Evolutionary conservation across 2,797 vertebrate species (phyloP), one percentile per base, ranked within the genome.

Genomic region (Cichlasoma orientale): DNA sequence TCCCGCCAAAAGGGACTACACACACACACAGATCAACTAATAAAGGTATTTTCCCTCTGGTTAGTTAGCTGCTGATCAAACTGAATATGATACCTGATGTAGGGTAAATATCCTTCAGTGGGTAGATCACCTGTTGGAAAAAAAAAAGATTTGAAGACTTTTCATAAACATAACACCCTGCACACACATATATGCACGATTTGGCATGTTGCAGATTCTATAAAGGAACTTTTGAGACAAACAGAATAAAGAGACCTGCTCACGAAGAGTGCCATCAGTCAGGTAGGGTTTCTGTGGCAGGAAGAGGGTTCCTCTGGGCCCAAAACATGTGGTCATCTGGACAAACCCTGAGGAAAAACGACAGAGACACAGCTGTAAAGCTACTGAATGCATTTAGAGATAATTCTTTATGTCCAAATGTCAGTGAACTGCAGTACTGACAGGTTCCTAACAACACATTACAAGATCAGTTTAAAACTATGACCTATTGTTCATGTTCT

Each of bases 281-380:
- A 99, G 96, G 92, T 97, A 99, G 0, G 98, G 96, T 79, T 96
- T 97, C 89, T 99, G 98, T 0, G 98, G 98, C 81, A 99, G 95
- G 90, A 99, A 99, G 74, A 99, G 86, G 31, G 98, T 96, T 72
- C 98, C 98, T 8, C 95, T 96, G 57, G 98, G 98, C 9, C 98
- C 98, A 61, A 99, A 99, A 80, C 95, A 97, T 0, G 96, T 94
- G 70, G 95, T 95, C 96, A 97, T 97, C 84, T 93, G 94, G 80
- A 97, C 90, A 53, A 93, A 97, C 79, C 98, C 98, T 99, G 92
- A 69, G 81, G 16, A 79, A 33, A 52, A 47, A 52, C n/a, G 21
- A 63, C 10, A n/a, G 19, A 63, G 41, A 72, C 11, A 50, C 7
- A n/a, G 61, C 16, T 66, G 23, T 16, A 4, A 44, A 13, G 4